phyloP scores from a whole-genome alignment of 1,140 invertebrate species.

The Psix sp. region DNA sequence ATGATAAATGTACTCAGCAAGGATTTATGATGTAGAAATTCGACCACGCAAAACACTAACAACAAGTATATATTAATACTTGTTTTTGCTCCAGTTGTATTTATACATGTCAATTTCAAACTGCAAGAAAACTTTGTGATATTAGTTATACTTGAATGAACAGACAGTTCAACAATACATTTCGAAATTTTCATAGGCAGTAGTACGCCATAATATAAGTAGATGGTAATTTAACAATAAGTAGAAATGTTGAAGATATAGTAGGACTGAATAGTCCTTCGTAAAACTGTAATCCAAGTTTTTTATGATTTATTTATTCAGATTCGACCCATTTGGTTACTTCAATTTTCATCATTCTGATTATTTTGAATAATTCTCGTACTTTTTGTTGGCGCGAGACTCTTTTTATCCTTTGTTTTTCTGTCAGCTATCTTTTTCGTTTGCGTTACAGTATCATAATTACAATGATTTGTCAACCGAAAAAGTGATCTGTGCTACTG shows the following conservation, averaged over 20 bases:
- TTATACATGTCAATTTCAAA: constrained; percentile 38
- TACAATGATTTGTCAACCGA: not conserved
- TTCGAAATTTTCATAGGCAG: constrained; percentile 30
- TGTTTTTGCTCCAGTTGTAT: constrained; percentile 46
- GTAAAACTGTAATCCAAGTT: too few species aligned
- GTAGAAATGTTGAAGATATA: constrained; percentile 41
- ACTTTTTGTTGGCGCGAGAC: too few species aligned
- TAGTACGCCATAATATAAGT: constrained; percentile 41
- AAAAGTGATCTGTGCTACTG: constrained; percentile 39
- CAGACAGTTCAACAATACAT: constrained; percentile 28
- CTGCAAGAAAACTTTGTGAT: constrained; percentile 41
- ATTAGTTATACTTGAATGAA: constrained; percentile 45
- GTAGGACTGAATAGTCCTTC: constrained; percentile 24
- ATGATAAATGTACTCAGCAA: constrained; percentile 43
- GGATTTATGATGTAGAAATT: constrained; percentile 39
- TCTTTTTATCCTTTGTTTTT: too few species aligned
- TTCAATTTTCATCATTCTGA: too few species aligned
- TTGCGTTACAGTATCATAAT: too few species aligned
- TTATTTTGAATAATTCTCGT: too few species aligned
- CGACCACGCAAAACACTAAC: constrained; percentile 35
- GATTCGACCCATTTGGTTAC: too few species aligned
- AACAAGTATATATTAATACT: not conserved
- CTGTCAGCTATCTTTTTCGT: too few species aligned
- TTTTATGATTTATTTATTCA: too few species aligned
- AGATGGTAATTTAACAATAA: constrained; percentile 21